Conservation (phyloP, 92 coral and sea anemone genomes). For the Umimayanthus chanpuru region DNA sequence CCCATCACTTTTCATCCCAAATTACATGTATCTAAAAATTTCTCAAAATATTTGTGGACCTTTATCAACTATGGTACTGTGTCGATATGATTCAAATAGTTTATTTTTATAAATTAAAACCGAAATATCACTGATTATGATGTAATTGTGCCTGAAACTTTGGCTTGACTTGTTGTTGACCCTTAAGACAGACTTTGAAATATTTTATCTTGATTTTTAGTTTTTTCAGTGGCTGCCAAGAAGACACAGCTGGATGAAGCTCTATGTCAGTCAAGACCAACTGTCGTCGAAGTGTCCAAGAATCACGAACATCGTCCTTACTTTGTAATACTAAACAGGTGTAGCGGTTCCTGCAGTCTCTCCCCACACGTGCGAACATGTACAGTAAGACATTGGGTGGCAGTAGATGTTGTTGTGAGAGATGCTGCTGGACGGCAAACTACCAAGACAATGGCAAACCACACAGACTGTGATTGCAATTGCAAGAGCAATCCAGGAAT, state of each 20-base stretch:
- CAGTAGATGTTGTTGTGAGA: slow-evolving; percentile 1
- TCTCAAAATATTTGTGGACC: too few species aligned
- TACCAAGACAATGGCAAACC: slow-evolving; percentile 14
- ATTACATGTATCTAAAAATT: too few species aligned
- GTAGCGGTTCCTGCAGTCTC: slow-evolving; percentile 22
- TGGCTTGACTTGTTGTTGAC: too few species aligned
- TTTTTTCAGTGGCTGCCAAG: slow-evolving; percentile 13
- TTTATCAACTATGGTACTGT: too few species aligned
- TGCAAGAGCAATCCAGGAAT: not conserved
- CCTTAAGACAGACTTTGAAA: not conserved
- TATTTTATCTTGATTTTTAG: not conserved
- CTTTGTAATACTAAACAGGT: slow-evolving; percentile 27
- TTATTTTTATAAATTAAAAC: too few species aligned
- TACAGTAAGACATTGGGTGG: not conserved
- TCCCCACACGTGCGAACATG: slow-evolving; percentile 3
- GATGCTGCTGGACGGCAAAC: not conserved
- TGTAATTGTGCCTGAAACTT: too few species aligned
- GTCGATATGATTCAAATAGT: too few species aligned
- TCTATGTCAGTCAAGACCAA: slow-evolving; percentile 9
- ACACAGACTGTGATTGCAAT: slow-evolving; percentile 20
- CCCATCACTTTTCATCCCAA: too few species aligned
- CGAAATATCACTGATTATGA: too few species aligned
- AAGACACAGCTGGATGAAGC: not conserved
- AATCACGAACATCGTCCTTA: slow-evolving; percentile 23
- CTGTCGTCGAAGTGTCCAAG: slow-evolving; percentile 20